Evolutionary conservation across 1,140 invertebrate species (phyloP), one percentile per base, ranked within the genome.

Genomic region (Hypsibius dujardini): DNA sequence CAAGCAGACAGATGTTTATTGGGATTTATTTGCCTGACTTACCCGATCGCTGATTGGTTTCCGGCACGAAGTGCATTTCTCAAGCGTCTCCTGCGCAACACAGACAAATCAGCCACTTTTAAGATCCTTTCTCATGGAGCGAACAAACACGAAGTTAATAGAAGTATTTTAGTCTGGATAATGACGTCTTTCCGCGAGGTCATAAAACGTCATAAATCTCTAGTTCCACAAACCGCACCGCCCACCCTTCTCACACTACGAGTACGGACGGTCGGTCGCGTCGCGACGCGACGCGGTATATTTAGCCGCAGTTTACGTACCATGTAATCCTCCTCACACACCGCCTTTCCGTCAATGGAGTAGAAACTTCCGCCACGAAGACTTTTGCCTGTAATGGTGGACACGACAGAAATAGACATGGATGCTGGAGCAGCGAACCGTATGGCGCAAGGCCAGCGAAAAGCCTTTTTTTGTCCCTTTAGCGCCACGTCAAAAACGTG

Each of bases 1-100:
- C 2, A 15, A n/a, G 28, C n/a, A 14, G 40, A 28, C 14, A 7
- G 15, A 15, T 15, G 47, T n/a, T 46, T 14, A 47, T 28, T 59
- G 47, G 28, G 3, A 69, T 40, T 59, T 40, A 15, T 46, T 60
- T 47, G 1, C 12, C 14, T 73, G 46, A 28, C 79, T 77, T 74
- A 82, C 81, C 71, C 81, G 77, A 69, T 98, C 92, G 71, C 95
- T 83, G 76, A 98, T 95, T 2, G 94, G 92, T 77, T 90, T 87
- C 46, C 87, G 85, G 78, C 95, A 98, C n/a, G 96, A 92, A 62
- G 89, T 95, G 79, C 95, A 98, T 80, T 95, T 97, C 77, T 98
- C 94, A 70, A 97, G 81, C 2, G 92, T 95, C 78, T 93, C 90
- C 85, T 87, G 77, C 67, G 78, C 74, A 76, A 76, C 75, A 69